Evolutionary conservation across 2,797 vertebrate genomes (phyloP).

Genomic region (Myoxocephalus aenaeus): DNA sequence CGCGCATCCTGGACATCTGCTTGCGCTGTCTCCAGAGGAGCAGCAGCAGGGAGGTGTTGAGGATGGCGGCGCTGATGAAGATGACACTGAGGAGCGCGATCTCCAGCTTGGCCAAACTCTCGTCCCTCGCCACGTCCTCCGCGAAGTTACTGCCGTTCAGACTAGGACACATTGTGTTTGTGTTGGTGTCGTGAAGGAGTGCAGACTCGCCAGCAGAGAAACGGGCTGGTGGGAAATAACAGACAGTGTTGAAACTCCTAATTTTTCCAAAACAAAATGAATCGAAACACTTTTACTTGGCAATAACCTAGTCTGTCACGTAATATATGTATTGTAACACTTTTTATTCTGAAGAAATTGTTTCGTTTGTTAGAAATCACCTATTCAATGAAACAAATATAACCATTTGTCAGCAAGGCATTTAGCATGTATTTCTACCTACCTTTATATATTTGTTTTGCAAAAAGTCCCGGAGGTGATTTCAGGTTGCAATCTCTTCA

Average conservation of each 20-base stretch:
- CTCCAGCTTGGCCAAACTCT: constrained; percentile 75
- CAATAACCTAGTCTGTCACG: background rate
- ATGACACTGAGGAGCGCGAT: constrained; percentile 75
- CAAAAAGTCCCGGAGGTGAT: background rate
- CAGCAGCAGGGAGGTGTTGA: constrained; percentile 72
- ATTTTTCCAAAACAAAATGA: background rate
- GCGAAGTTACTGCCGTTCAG: constrained; percentile 57
- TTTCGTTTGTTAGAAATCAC: fast-evolving
- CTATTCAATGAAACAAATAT: background rate
- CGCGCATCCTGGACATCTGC: constrained; percentile 79
- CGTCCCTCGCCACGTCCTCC: constrained; percentile 65
- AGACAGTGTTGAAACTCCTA: background rate
- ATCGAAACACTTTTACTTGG: background rate
- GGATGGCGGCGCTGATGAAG: constrained; percentile 74
- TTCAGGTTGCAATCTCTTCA: background rate
- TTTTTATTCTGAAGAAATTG: background rate
- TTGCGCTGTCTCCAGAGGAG: constrained; percentile 79
- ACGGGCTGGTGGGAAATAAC: background rate
- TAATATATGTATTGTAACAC: background rate
- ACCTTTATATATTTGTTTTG: constrained; percentile 12
- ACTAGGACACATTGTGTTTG: constrained; percentile 49
- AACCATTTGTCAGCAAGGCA: background rate
- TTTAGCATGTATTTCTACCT: background rate
- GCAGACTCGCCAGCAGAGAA: background rate
- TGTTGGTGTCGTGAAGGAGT: background rate